Conservation (phyloP, 2,113 vertebrate species). For the Saiga tatarica region DNA sequence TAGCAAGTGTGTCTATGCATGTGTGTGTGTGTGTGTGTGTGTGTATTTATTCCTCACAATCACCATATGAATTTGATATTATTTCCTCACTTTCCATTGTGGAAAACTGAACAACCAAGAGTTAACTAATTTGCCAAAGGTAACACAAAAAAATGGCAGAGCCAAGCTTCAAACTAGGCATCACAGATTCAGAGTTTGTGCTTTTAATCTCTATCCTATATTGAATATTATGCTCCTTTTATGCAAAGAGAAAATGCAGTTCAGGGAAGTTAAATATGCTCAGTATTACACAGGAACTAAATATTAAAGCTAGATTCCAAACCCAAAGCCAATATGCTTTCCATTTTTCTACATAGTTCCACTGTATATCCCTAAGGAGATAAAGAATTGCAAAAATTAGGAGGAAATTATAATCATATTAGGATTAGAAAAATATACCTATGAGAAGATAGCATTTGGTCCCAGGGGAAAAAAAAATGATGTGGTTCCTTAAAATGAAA, state of each 20-base stretch:
- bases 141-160: neutral
- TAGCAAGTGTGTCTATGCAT: neutral
- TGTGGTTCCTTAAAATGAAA: neutral
- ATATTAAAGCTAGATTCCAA: neutral
- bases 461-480: neutral
- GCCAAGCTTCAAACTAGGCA: neutral
- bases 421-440: neutral
- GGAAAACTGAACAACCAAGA: neutral
- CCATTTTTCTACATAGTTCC: neutral
- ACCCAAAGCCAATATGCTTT: neutral
- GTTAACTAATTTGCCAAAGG: neutral
- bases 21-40: neutral
- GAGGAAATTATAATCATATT: neutral
- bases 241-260: neutral
- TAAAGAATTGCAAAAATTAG: neutral
- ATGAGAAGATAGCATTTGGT: neutral
- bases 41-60: neutral
- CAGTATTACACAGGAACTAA: neutral
- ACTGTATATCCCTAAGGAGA: neutral
- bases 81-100: neutral
- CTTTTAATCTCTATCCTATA: neutral
- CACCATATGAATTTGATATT: neutral
- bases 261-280: neutral
- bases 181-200: neutral
- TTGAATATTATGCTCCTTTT: neutral